Evolutionary conservation across 1,140 invertebrate species (phyloP).

Genomic region (Magallana angulata): DNA sequence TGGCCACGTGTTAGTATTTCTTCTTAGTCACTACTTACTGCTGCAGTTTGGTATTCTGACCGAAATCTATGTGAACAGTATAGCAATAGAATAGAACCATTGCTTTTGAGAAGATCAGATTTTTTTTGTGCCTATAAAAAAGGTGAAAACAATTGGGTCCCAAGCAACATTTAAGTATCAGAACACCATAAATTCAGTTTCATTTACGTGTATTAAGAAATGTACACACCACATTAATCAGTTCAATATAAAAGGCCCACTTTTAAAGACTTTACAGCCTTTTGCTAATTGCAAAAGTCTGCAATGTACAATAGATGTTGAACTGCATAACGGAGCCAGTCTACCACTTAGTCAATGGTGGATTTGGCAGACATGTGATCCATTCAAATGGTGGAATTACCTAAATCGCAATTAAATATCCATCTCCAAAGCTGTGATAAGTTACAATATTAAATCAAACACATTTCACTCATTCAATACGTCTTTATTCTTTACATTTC

Average conservation of each 20-base stretch:
- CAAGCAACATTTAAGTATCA: too few species aligned
- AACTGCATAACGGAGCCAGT: slow-evolving; percentile 8
- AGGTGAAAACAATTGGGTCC: too few species aligned
- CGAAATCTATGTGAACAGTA: too few species aligned
- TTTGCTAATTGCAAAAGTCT: slow-evolving; percentile 19
- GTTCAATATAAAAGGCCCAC: not conserved
- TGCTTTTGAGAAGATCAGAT: too few species aligned
- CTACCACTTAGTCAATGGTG: not conserved
- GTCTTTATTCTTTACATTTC: not conserved
- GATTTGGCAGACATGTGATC: slow-evolving; percentile 18
- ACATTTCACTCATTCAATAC: slow-evolving; percentile 16
- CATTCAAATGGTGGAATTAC: slow-evolving; percentile 5
- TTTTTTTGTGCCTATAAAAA: too few species aligned
- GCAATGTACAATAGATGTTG: slow-evolving; percentile 5
- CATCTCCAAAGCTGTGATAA: slow-evolving; percentile 19
- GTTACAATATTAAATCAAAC: slow-evolving; percentile 1
- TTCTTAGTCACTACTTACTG: too few species aligned
- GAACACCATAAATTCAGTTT: not conserved
- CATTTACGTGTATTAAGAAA: not conserved
- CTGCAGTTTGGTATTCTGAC: too few species aligned
- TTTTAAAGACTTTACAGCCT: slow-evolving; percentile 4
- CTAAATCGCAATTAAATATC: slow-evolving; percentile 31
- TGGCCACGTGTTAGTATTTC: too few species aligned
- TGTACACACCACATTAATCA: slow-evolving; percentile 1
- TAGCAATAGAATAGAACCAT: too few species aligned